A percentile compares a stretch with the other conserved stretches of the same genome.
Conservation (phyloP, 2,113 vertebrate genomes). For the Machaerirhynchus nigripectus region DNA sequence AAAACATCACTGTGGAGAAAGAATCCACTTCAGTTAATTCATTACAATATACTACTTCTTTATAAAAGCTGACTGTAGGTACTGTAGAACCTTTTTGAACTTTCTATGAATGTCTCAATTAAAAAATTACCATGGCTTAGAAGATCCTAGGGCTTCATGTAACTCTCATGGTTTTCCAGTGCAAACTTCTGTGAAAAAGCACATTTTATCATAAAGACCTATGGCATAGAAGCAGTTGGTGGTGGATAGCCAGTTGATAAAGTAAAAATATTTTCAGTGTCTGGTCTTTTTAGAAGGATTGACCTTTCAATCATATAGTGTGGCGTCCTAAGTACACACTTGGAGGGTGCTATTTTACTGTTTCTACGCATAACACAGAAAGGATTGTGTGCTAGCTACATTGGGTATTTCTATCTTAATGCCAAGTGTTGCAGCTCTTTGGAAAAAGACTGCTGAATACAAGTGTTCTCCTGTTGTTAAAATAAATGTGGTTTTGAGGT, state of each 20-base stretch:
- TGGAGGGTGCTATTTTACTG: not conserved
- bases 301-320: not conserved
- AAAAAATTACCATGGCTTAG: not conserved
- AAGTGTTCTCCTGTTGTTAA: not conserved
- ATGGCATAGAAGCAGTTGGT: not conserved
- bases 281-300: not conserved
- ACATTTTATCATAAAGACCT: not conserved
- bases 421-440: not conserved
- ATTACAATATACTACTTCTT: not conserved
- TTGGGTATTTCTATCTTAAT: not conserved
- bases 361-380: accelerated
- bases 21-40: not conserved
- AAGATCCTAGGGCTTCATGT: not conserved
- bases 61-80: not conserved
- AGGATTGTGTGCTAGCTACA: not conserved
- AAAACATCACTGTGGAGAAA: not conserved
- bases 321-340: not conserved
- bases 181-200: not conserved
- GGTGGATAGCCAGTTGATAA: not conserved
- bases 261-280: not conserved
- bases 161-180: not conserved
- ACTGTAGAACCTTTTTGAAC: not conserved
- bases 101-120: not conserved
- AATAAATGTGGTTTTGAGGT: not conserved
- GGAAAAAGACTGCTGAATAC: not conserved